Conservation (phyloP, 2,888 invertebrate species). For the Meghimatium bilineatum region DNA sequence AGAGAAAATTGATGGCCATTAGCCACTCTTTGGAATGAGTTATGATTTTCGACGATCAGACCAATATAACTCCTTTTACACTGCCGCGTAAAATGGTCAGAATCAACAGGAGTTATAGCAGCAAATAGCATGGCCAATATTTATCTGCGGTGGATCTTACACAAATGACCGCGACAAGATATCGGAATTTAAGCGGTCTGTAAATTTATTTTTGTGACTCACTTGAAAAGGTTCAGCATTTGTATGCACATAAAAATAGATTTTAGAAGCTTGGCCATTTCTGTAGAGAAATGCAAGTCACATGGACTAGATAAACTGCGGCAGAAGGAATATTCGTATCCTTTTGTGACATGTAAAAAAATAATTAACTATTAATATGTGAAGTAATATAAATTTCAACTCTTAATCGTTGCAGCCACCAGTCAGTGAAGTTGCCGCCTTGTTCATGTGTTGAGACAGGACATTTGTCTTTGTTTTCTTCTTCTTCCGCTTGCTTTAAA, state of each 20-base stretch:
- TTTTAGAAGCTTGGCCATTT: constrained; percentile 20
- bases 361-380: no score
- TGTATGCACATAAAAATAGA: background rate
- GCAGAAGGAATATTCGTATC: no score
- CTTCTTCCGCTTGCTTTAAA: no score
- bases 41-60: constrained; percentile 36
- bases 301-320: background rate
- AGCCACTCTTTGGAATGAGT: constrained; percentile 19
- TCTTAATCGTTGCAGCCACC: no score
- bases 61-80: constrained; percentile 27
- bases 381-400: no score
- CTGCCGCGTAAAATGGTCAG: constrained; percentile 38
- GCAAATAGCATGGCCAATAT: constrained; percentile 45
- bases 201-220: constrained; percentile 45
- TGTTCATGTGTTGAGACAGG: no score
- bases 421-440: no score
- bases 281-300: background rate
- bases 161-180: constrained; percentile 44
- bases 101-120: constrained; percentile 41
- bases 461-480: no score
- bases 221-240: constrained; percentile 28
- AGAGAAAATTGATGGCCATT: constrained; percentile 44
- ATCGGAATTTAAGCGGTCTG: constrained; percentile 44
- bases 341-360: no score
- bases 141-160: constrained; percentile 40